Conservation (phyloP, 2,888 invertebrate species). For the Sceliomorpha sp. region DNA sequence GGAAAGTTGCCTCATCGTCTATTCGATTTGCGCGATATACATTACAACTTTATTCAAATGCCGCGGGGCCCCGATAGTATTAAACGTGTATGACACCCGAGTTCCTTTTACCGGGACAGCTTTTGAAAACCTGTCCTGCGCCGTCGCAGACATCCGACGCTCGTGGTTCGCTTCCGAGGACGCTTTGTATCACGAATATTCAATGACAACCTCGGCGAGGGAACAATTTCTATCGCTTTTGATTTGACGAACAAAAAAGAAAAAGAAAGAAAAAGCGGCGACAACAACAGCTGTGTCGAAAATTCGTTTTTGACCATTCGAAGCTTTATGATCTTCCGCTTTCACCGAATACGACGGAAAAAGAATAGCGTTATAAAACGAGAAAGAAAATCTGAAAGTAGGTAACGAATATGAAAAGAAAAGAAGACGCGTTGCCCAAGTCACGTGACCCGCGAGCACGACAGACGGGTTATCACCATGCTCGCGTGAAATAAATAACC, state of each 20-base stretch:
- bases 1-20: conserved; percentile 7
- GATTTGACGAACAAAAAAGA: too few relatives aligned
- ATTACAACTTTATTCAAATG: conserved; percentile 15
- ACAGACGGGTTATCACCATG: too few relatives aligned
- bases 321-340: too few relatives aligned
- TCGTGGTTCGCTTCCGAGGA: conserved; percentile 9
- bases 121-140: conserved; percentile 37
- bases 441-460: too few relatives aligned
- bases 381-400: too few relatives aligned
- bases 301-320: conserved; percentile 1
- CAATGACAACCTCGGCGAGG: conserved; percentile 7
- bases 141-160: conserved; percentile 14
- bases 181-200: conserved; percentile 11
- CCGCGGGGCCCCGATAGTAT: conserved; percentile 4
- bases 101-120: conserved; percentile 21
- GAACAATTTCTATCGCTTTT: not conserved
- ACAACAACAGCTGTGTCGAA: conserved; percentile 1
- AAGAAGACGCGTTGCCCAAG: too few relatives aligned
- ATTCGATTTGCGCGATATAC: conserved; percentile 10
- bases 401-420: too few relatives aligned
- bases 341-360: too few relatives aligned
- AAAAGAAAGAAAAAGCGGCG: too few relatives aligned
- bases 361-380: too few relatives aligned
- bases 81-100: conserved; percentile 13
- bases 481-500: not conserved